Conservation (phyloP, 2,113 vertebrate species). For the Ctenomys sociabilis region DNA sequence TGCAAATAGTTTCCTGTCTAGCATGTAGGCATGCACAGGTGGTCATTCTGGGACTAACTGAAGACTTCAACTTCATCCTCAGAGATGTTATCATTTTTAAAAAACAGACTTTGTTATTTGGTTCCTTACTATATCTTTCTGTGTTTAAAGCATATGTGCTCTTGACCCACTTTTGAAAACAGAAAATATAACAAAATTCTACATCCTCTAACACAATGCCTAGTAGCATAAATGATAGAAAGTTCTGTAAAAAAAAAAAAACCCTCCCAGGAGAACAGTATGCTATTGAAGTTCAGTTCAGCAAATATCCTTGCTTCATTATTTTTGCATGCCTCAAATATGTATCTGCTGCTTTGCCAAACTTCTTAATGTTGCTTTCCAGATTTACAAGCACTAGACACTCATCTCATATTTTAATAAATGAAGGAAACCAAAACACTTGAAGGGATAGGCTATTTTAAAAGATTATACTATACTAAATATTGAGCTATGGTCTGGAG, state of each 20-base stretch:
- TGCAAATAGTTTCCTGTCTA: slow-evolving; percentile 63
- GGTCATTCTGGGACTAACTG: slow-evolving; percentile 37
- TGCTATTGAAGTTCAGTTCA: slow-evolving; percentile 59
- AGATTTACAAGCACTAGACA: slow-evolving; percentile 33
- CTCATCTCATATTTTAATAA: slow-evolving; percentile 48
- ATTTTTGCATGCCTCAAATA: slow-evolving; percentile 61
- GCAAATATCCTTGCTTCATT: slow-evolving; percentile 68
- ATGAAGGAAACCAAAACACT: neutral
- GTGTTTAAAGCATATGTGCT: slow-evolving; percentile 68
- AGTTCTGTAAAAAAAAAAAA: slow-evolving; percentile 50
- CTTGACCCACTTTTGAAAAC: slow-evolving; percentile 63
- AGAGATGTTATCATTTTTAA: slow-evolving; percentile 37
- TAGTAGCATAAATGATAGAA: slow-evolving; percentile 64
- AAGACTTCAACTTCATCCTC: slow-evolving; percentile 41
- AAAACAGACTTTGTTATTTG: slow-evolving; percentile 49
- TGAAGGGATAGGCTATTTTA: slow-evolving; percentile 25
- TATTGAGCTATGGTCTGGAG: neutral
- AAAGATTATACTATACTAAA: neutral
- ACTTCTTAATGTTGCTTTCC: slow-evolving; percentile 18
- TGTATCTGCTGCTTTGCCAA: slow-evolving; percentile 52
- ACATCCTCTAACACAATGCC: slow-evolving; percentile 26
- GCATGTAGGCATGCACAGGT: neutral
- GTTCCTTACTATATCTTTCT: slow-evolving; percentile 55
- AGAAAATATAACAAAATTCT: neutral
- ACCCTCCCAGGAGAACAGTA: slow-evolving; percentile 53